Percentiles rank a stretch among this genome's conserved stretches.
These are phyloP conservation scores for Microtus montanus DNA, from an alignment of 2,113 vertebrate species.

Conservation along the genomic window DNA sequence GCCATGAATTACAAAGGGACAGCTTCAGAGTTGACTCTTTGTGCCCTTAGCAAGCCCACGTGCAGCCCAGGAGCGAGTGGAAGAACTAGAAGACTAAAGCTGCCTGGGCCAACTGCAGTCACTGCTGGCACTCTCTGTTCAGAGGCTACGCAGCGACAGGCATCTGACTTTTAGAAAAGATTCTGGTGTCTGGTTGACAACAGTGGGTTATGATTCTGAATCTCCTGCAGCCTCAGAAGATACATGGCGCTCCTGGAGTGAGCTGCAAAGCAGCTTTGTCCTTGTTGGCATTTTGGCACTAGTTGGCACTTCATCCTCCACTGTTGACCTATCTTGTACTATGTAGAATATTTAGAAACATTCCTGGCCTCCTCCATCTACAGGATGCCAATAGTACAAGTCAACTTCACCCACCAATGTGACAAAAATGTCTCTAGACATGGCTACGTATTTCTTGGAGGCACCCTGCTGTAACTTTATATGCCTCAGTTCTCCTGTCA, in stretches of 20 bases:
- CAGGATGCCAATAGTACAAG: not conserved
- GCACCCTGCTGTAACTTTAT: not conserved
- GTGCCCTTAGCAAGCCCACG: not conserved
- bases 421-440: not conserved
- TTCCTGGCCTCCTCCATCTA: not conserved
- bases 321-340: not conserved
- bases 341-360: not conserved
- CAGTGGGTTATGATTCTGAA: not conserved
- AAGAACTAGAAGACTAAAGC: not conserved
- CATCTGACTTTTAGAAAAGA: not conserved
- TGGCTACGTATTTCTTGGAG: not conserved
- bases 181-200: not conserved
- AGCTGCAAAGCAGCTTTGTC: not conserved
- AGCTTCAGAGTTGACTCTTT: not conserved
- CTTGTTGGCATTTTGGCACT: not conserved
- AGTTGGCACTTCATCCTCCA: not conserved
- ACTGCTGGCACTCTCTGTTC: too few species aligned
- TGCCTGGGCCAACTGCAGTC: accelerated
- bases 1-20: not conserved
- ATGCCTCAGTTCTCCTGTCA: not conserved
- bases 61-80: not conserved
- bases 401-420: not conserved
- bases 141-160: not conserved
- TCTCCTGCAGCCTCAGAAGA: not conserved
- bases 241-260: accelerated